phyloP scores from a whole-genome alignment of 1,140 invertebrate genomes.

The Apis laboriosa region DNA sequence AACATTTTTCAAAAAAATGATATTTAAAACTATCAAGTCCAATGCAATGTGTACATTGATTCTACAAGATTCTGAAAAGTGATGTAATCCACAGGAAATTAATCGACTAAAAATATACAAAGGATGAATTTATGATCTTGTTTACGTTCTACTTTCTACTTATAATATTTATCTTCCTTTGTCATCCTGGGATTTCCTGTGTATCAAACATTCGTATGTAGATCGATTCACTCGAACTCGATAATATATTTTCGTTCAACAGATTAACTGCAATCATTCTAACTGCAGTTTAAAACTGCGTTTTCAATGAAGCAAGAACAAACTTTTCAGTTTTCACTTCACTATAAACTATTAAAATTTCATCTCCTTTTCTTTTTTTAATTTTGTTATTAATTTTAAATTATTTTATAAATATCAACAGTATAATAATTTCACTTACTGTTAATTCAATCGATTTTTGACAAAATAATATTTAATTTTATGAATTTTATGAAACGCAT shows the following conservation, averaged over 20 bases:
- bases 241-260: not conserved
- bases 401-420: no score
- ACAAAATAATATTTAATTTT: no score
- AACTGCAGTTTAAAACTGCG: not conserved
- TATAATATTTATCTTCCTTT: not conserved
- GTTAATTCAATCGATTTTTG: no score
- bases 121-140: not conserved
- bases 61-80: not conserved
- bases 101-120: not conserved
- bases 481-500: no score
- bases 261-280: not conserved
- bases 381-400: no score
- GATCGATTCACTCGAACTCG: not conserved
- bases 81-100: not conserved
- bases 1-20: not conserved
- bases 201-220: not conserved
- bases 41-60: not conserved
- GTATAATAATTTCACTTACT: no score
- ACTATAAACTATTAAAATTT: no score
- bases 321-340: no score
- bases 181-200: not conserved
- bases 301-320: no score
- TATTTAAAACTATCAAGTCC: no score
- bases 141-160: constrained; percentile 20
- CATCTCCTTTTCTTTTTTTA: no score